Evolutionary conservation across 2,797 vertebrate species (phyloP).

Genomic region (Paedocypris micromegethes): DNA sequence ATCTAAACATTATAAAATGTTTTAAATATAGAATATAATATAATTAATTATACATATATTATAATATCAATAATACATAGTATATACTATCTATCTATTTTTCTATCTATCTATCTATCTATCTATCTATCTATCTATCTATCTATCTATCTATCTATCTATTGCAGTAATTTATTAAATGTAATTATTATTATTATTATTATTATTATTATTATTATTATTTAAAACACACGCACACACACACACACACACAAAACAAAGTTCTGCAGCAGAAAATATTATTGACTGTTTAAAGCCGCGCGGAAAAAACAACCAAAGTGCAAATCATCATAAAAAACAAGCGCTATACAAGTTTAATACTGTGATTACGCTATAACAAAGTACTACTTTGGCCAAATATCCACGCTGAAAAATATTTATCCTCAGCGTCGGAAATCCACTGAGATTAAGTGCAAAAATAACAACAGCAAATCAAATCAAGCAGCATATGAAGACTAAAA

Average conservation of each 20-base stretch:
- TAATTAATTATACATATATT: too few relatives aligned
- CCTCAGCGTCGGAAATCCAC: slow-evolving; percentile 53
- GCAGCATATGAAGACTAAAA: slow-evolving; percentile 66
- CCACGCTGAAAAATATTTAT: slow-evolving; percentile 40
- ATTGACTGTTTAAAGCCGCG: slow-evolving; percentile 10
- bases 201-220: too few relatives aligned
- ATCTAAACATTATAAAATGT: slow-evolving; percentile 30
- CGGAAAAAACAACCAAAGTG: slow-evolving; percentile 14
- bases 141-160: too few relatives aligned
- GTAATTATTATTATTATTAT: too few relatives aligned
- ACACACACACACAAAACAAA: slow-evolving; percentile 7
- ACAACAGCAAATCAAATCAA: slow-evolving; percentile 73
- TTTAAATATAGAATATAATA: too few relatives aligned
- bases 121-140: too few relatives aligned
- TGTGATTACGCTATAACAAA: slow-evolving; percentile 46
- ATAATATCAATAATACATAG: too few relatives aligned
- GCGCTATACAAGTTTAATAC: slow-evolving; percentile 54
- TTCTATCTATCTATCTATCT: too few relatives aligned
- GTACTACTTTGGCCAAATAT: slow-evolving; percentile 47
- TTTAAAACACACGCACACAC: slow-evolving; percentile 6
- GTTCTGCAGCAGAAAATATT: slow-evolving; percentile 7
- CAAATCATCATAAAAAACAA: slow-evolving; percentile 33
- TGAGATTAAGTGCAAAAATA: slow-evolving; percentile 66
- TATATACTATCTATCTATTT: too few relatives aligned
- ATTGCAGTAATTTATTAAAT: too few relatives aligned